phyloP scores from a whole-genome alignment of 2,113 vertebrate genomes.

The Rhea americana region DNA sequence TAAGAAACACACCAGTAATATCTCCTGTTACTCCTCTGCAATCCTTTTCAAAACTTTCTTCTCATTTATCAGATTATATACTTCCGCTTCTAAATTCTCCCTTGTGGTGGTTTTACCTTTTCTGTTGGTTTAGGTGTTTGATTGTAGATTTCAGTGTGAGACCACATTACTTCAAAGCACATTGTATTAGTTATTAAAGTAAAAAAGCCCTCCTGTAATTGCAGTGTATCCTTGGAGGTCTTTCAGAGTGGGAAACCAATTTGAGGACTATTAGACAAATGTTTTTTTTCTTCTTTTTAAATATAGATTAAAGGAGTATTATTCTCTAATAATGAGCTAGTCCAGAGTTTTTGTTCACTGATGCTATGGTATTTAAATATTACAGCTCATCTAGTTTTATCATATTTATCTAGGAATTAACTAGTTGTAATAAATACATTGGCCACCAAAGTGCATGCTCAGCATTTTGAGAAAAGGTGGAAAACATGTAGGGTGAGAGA shows the following conservation, averaged over 20 bases:
- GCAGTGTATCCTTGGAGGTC: conserved; percentile 31
- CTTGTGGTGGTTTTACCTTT: conserved; percentile 51
- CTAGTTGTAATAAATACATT: background rate
- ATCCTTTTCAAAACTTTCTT: conserved; percentile 67
- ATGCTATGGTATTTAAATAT: conserved; percentile 7
- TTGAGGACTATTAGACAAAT: background rate
- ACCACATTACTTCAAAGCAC: conserved; percentile 37
- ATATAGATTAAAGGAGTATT: conserved; percentile 11
- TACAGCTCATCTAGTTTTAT: conserved; percentile 12
- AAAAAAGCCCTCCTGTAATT: conserved; percentile 21
- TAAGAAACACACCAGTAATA: conserved; percentile 74
- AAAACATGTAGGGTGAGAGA: background rate
- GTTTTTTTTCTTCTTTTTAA: background rate
- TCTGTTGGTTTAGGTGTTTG: conserved; percentile 66
- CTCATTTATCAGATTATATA: conserved; percentile 61
- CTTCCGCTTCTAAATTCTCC: conserved; percentile 62
- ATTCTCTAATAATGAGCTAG: conserved; percentile 42
- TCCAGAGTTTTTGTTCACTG: background rate
- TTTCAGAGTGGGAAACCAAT: conserved; percentile 36
- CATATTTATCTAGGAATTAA: background rate
- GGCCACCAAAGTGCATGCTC: background rate
- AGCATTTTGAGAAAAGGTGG: background rate
- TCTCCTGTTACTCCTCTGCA: conserved; percentile 64
- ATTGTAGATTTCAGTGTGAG: conserved; percentile 45
- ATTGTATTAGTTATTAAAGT: conserved; percentile 51